Evolutionary conservation across 1,140 invertebrate species (phyloP).

Genomic region (Cydia amplana): DNA sequence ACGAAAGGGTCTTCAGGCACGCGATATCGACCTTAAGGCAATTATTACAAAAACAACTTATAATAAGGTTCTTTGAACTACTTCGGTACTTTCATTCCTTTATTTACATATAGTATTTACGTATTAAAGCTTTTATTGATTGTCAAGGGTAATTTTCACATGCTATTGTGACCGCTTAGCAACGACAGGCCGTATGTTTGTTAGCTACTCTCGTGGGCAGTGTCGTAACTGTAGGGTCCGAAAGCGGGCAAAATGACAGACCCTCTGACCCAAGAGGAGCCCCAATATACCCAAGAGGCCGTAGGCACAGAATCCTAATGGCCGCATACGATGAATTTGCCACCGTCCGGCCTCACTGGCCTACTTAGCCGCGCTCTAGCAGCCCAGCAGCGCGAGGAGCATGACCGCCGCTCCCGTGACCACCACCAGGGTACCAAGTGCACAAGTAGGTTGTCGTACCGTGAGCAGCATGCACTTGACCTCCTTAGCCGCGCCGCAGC

Average conservation of each 20-base stretch:
- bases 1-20: not conserved
- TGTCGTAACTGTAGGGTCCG: no score
- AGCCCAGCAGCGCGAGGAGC: constrained; percentile 75
- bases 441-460: constrained; percentile 70
- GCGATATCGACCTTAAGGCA: constrained; percentile 16
- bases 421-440: no score
- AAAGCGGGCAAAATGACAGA: no score
- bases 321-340: no score
- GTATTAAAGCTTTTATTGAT: not conserved
- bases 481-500: constrained; percentile 91
- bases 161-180: no score
- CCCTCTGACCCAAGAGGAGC: no score
- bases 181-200: no score
- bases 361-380: constrained; percentile 85
- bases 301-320: no score
- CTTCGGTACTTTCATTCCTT: not conserved
- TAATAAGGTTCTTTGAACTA: constrained; percentile 3
- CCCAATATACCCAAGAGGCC: no score
- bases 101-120: not conserved
- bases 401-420: no score
- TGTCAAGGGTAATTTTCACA: not conserved
- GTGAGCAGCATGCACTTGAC: constrained; percentile 93
- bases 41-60: not conserved
- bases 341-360: constrained; percentile 80
- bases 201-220: no score